These are phyloP conservation scores for Sebastes matsubarae DNA, from an alignment of 2,797 vertebrate genomes.

Conservation along the genomic window DNA sequence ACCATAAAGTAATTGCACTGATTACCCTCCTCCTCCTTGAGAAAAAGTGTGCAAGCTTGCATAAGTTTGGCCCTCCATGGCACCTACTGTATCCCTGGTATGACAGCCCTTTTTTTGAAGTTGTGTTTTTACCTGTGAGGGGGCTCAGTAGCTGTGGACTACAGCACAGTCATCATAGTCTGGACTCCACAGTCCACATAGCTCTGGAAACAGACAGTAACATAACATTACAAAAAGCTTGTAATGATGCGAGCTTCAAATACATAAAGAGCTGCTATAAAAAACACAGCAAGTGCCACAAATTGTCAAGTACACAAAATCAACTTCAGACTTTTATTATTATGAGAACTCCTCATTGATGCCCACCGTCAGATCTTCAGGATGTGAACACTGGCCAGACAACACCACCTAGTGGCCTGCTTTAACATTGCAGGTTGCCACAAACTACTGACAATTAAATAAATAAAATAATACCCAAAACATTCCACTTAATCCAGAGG, in stretches of 20 bases:
- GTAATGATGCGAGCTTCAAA: not conserved
- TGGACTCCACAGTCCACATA: constrained; percentile 83
- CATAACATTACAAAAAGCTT: constrained; percentile 1
- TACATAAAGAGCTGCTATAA: not conserved
- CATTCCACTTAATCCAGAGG: not conserved
- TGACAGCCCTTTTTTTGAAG: not conserved
- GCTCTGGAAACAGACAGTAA: constrained; percentile 65
- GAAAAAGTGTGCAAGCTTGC: not conserved
- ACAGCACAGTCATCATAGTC: constrained; percentile 81
- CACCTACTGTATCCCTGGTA: not conserved
- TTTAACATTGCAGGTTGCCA: not conserved
- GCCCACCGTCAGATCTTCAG: not conserved
- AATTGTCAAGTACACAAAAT: not conserved
- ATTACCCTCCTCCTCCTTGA: not conserved
- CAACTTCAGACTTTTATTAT: not conserved
- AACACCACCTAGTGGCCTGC: constrained; percentile 67
- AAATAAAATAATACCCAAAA: not conserved
- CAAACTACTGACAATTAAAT: not conserved
- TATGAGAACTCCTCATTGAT: not conserved
- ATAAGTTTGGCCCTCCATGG: not conserved
- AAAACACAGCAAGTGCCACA: not conserved
- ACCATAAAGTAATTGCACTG: not conserved
- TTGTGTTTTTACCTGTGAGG: constrained; percentile 53
- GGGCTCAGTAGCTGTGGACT: constrained; percentile 43
- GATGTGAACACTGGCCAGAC: constrained; percentile 1